Evolutionary conservation across 1,140 invertebrate species (phyloP).

Genomic region (Maniola jurtina): DNA sequence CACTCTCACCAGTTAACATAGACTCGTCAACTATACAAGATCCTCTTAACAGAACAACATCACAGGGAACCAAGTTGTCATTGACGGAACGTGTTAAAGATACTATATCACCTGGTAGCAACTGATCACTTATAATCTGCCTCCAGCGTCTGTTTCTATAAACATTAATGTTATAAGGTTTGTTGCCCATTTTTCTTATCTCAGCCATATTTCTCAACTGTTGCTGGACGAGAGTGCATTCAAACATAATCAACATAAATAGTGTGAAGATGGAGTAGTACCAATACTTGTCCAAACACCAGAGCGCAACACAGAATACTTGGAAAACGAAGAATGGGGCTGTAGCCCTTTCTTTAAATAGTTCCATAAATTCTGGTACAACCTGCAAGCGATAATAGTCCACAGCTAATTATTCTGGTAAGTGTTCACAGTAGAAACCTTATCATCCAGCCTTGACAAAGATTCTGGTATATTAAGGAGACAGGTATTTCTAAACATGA

Average conservation of each 20-base stretch:
- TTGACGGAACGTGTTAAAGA: conserved; percentile 94
- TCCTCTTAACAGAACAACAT: conserved; percentile 95
- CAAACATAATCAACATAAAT: conserved; percentile 98
- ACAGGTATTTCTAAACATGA: no score
- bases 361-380: conserved; percentile 96
- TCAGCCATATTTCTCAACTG: conserved; percentile 99
- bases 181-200: conserved; percentile 99
- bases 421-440: no score
- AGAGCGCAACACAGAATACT: conserved; percentile 97
- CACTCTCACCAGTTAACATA: conserved; percentile 98
- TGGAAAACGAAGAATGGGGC: conserved; percentile 98
- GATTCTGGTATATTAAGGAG: no score
- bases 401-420: no score
- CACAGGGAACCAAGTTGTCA: conserved; percentile 97
- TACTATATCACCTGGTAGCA: conserved; percentile 98
- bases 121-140: conserved; percentile 89
- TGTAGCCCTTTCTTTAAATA: conserved; percentile 98
- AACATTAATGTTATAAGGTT: conserved; percentile 95
- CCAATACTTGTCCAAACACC: conserved; percentile 99
- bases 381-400: conserved; percentile 81
- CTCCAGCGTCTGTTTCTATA: conserved; percentile 97
- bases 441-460: no score
- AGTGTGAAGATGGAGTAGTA: conserved; percentile 99
- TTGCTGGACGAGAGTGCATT: conserved; percentile 98
- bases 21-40: conserved; percentile 98